Evolutionary conservation across 1,140 invertebrate genomes (phyloP).

Genomic region (Pogonus chalceus): DNA sequence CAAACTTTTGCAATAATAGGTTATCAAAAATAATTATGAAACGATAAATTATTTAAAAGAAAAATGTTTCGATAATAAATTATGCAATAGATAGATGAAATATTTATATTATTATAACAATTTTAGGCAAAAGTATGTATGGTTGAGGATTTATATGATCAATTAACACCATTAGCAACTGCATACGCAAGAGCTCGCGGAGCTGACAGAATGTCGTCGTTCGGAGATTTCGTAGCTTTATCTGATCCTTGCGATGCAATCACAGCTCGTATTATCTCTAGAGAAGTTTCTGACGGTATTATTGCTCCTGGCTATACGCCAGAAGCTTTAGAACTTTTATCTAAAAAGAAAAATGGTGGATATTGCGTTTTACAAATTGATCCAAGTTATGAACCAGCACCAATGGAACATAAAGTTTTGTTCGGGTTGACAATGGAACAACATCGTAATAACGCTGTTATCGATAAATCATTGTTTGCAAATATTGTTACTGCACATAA

Average conservation of each 20-base stretch:
- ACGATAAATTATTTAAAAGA: too few species aligned
- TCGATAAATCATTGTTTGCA: constrained; percentile 66
- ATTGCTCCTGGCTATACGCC: constrained; percentile 84
- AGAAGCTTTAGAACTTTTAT: constrained; percentile 78
- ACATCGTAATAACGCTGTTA: constrained; percentile 79
- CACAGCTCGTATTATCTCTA: constrained; percentile 67
- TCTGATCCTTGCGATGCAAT: constrained; percentile 83
- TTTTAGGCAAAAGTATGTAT: constrained; percentile 79
- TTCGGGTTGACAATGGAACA: constrained; percentile 91
- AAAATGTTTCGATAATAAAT: too few species aligned
- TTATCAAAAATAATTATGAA: too few species aligned
- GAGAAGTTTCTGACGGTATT: constrained; percentile 92
- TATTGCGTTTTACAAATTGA: constrained; percentile 94
- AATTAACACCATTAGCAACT: constrained; percentile 76
- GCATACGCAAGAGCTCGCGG: constrained; percentile 94
- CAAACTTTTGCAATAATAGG: too few species aligned
- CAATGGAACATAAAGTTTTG: constrained; percentile 75
- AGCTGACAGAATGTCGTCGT: constrained; percentile 97
- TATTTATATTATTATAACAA: constrained; percentile 13
- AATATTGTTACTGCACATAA: constrained; percentile 74
- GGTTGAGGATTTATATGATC: constrained; percentile 73
- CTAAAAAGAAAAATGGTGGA: constrained; percentile 89
- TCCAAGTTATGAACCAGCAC: constrained; percentile 66
- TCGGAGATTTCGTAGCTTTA: constrained; percentile 94
- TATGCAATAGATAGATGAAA: too few species aligned